Evolutionary conservation across 1,140 invertebrate genomes (phyloP), one percentile per base, ranked within the genome.

Genomic region (Calycopis cecrops): DNA sequence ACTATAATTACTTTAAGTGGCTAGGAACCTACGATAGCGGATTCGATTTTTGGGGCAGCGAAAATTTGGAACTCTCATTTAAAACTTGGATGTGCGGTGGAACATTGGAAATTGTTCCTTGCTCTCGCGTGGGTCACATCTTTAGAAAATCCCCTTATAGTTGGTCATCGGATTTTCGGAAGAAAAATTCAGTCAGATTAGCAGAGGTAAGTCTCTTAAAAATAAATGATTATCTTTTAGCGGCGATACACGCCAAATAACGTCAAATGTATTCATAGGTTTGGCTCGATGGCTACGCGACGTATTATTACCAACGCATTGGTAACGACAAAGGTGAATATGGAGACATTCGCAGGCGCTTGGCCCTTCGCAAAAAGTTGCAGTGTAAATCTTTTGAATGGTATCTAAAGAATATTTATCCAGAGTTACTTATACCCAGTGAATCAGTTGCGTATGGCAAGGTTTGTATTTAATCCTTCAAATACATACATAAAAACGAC

Each of bases 11-110:
- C 88, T 99, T 99, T 82, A 95, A 98, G 79, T 91, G 92, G 55
- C 90, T 99, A 0, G 98, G 98, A 37, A 98, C 96, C 12, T 99
- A 99, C 79, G 98, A 99, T 88, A 95, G 95, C 38, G 98, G 98
- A 14, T 99, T 99, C 82, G 98, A 99, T 85, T 99, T 99, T 65
- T 99, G 98, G 98, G 98, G 98, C 55, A 98, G 94, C 9, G 98
- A 99, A 79, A 97, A 99, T 88, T 88, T 99, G 57, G 98, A 99
- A 88, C 86, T 99, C 6, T 99, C 97, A 0, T 99, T 99, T 82
- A 99, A 99, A 76, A 93, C 92, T 6, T 94, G 93, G 93, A 94
- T 94, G 93, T 94, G 93, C 63, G 93, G 92, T 63, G 94, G 97
- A 42, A 96, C 94, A 2, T 85, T 99, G 63, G 97, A 99, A 87